phyloP scores from a whole-genome alignment of 2,113 vertebrate genomes.

The Chlamydotis undulata region DNA sequence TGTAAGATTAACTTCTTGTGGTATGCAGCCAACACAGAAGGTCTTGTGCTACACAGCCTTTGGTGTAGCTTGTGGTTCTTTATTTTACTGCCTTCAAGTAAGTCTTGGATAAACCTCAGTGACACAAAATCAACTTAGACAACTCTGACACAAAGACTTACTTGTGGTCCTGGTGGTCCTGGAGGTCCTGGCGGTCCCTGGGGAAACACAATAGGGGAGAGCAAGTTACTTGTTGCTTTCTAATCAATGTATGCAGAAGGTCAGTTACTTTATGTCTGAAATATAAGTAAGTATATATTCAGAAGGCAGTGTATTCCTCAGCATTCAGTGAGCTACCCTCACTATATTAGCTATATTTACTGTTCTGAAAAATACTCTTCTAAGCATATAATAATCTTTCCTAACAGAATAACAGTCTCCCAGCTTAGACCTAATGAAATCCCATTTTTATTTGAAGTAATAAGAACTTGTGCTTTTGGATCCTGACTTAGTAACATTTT shows the following conservation, averaged over 20 bases:
- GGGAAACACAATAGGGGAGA: constrained; percentile 32
- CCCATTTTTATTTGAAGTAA: background rate
- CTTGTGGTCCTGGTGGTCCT: constrained; percentile 83
- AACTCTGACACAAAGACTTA: constrained; percentile 69
- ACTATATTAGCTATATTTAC: background rate
- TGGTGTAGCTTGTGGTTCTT: background rate
- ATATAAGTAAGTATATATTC: background rate
- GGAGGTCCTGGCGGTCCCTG: constrained; percentile 86
- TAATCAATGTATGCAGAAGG: background rate
- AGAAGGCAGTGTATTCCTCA: background rate
- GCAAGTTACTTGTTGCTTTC: background rate
- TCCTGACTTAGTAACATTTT: background rate
- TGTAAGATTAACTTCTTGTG: constrained; percentile 8
- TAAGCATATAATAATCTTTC: background rate
- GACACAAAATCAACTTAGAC: constrained; percentile 4
- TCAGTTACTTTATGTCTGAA: background rate
- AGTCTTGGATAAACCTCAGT: background rate
- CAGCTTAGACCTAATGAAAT: background rate
- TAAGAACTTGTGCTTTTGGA: background rate
- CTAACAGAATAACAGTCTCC: background rate
- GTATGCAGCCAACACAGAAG: constrained; percentile 12
- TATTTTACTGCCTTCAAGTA: background rate
- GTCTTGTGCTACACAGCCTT: background rate
- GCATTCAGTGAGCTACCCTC: background rate
- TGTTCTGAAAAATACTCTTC: background rate